Percentiles rank a stretch among this genome's conserved stretches.
These are phyloP conservation scores for Falco berigora DNA, from an alignment of 2,797 vertebrate species.

Conservation along the genomic window DNA sequence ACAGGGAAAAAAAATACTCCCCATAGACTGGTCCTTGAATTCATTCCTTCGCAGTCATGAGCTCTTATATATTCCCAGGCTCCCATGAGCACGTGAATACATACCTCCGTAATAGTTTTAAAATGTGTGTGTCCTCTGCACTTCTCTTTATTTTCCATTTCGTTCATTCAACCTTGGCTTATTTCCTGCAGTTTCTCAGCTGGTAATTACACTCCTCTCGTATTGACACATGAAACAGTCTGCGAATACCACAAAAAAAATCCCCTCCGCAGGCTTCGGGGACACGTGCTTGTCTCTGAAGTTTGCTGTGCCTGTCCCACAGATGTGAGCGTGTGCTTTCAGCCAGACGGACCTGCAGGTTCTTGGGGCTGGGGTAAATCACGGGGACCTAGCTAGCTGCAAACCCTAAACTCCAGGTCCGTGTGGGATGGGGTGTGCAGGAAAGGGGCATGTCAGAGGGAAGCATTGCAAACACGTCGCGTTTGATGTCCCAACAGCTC, in stretches of 20 bases:
- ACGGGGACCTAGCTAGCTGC: background rate
- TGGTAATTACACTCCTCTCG: background rate
- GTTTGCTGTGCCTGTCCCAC: background rate
- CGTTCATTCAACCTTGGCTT: slow-evolving; percentile 21
- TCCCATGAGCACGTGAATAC: slow-evolving; percentile 16
- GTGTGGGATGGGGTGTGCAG: background rate
- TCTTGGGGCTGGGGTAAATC: background rate
- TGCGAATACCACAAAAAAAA: slow-evolving; percentile 18
- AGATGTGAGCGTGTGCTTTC: background rate
- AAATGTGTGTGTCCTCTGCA: slow-evolving; percentile 31
- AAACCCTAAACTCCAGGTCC: background rate
- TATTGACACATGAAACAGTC: slow-evolving; percentile 13
- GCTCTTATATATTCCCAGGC: slow-evolving; percentile 41
- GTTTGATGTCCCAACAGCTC: background rate
- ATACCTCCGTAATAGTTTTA: slow-evolving; percentile 44
- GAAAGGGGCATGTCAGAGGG: background rate
- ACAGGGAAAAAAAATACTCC: slow-evolving; percentile 48
- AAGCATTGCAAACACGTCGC: accelerated
- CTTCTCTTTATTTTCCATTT: slow-evolving; percentile 46
- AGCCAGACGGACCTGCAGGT: background rate
- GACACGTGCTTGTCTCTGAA: background rate
- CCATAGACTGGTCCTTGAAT: slow-evolving; percentile 31
- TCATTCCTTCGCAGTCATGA: slow-evolving; percentile 45
- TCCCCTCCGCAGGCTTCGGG: background rate
- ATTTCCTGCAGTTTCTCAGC: slow-evolving; percentile 53